A percentile compares a stretch with the other conserved stretches of the same genome.
phyloP scores from a whole-genome alignment of 2,797 vertebrate species.

The Ceyx erithaca region DNA sequence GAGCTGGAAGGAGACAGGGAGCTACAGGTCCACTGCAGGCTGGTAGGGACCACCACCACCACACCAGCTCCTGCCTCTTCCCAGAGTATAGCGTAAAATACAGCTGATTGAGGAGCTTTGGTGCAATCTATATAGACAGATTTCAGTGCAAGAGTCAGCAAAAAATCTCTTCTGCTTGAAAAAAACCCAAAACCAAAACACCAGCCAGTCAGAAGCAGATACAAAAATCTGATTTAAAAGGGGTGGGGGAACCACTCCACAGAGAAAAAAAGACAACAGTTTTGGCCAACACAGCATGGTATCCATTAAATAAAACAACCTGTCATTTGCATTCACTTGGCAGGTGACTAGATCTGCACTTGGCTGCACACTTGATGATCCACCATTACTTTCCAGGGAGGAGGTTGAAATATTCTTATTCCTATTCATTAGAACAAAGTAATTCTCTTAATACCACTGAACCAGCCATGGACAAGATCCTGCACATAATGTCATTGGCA shows the following conservation, averaged over 20 bases:
- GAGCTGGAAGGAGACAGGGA: not conserved
- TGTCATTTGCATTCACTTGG: constrained; percentile 43
- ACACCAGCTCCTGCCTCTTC: not conserved
- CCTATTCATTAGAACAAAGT: constrained; percentile 74
- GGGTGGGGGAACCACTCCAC: not conserved
- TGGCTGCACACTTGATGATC: constrained; percentile 57
- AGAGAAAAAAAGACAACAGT: constrained; percentile 23
- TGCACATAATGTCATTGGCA: constrained; percentile 61
- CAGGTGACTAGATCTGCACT: constrained; percentile 57
- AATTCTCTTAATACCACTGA: constrained; percentile 72
- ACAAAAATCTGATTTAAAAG: constrained; percentile 47
- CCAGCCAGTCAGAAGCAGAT: not conserved
- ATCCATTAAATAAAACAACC: constrained; percentile 52
- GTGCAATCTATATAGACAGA: not conserved
- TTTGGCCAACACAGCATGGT: constrained; percentile 23
- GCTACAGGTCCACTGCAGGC: fast-evolving
- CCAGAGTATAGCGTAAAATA: not conserved
- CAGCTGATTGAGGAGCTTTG: not conserved
- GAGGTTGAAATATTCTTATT: constrained; percentile 73
- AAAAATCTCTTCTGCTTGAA: constrained; percentile 16
- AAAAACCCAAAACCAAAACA: not conserved
- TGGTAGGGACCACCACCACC: not conserved
- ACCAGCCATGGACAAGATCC: constrained; percentile 73
- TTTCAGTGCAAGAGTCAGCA: constrained; percentile 35
- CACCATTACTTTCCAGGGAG: constrained; percentile 65